Evolutionary conservation across 1,140 invertebrate genomes (phyloP), one percentile per base, ranked within the genome.

Genomic region (Phymastichus coffea): DNA sequence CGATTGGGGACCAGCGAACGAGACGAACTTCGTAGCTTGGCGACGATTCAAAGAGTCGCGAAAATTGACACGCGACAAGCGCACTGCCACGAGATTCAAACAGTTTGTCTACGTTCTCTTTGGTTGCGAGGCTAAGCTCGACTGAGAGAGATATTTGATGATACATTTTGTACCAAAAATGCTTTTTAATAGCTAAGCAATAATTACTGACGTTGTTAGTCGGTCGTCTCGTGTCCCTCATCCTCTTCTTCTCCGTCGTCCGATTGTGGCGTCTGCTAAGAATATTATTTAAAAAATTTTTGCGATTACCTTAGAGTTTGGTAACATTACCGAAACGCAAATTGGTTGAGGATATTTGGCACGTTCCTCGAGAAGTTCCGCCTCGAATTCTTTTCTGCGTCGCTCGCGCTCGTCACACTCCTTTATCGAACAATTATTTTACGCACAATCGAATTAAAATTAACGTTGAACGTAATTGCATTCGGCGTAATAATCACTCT

Each of bases 1-100:
- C 8, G 68, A 82, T 8, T 87, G 85, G 85, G 84, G 85, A 10
- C 85, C 85, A 4, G 70, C 68, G 26, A 69, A 72, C 63, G 61
- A 74, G 22, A 58, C 67, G 14, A 62, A 73, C 33, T 67, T 72
- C 22, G 53, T 68, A 10, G 73, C 73, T 19, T 83, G 81, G 81
- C 63, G 69, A 19, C 66, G 72, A 57, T 81, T 78, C 28, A 81
- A 80, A 55, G 77, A 79, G 33, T 65, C 53, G 2, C 69, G 67
- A 57, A 69, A 63, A 20, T 70, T 73, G 53, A 70, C 70, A 46
- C 67, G 71, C 35, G 74, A 71, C 22, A 75, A 74, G 52, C 70
- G 78, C 10, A 71, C 67, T 0, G 65, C 69, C 14, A 75, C 73
- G 0, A 69, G 63, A 47, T 51, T 77, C 0, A 77, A 72, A 43